Percentiles rank a stretch among this genome's conserved stretches.
Evolutionary conservation across 2,113 vertebrate species (phyloP).

Genomic region (Esox niger): DNA sequence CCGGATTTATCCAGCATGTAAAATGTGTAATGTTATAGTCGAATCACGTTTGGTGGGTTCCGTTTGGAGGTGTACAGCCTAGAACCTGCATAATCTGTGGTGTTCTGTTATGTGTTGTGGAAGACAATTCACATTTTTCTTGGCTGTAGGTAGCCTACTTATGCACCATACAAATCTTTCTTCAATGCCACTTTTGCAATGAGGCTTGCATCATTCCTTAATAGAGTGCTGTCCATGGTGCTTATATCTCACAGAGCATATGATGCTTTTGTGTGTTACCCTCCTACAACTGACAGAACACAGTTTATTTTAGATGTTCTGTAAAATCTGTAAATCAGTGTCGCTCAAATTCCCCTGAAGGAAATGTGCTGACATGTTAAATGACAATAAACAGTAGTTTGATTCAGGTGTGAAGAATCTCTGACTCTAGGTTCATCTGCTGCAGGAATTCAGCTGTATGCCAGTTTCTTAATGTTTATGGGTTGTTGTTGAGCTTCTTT

Average conservation of each 20-base stretch:
- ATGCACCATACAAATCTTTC: background rate
- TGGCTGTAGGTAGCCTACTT: background rate
- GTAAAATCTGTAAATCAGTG: background rate
- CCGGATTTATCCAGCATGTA: too few species aligned
- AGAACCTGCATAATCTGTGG: background rate
- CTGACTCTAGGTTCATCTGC: background rate
- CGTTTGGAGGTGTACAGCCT: background rate
- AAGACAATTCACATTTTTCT: too few species aligned
- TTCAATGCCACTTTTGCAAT: background rate
- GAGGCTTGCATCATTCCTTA: background rate
- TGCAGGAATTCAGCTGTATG: too few species aligned
- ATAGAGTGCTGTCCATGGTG: slow-evolving; percentile 40
- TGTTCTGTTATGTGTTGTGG: too few species aligned
- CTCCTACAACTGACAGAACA: too few species aligned
- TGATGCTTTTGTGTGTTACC: background rate
- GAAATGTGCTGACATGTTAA: background rate
- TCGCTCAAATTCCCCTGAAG: background rate
- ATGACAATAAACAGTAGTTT: background rate
- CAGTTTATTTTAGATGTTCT: background rate
- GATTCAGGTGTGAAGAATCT: too few species aligned
- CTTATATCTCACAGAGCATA: slow-evolving; percentile 31
- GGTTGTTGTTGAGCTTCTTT: background rate
- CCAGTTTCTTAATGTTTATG: too few species aligned
- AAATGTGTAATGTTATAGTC: too few species aligned
- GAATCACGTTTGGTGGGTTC: background rate